Percentiles rank a stretch among this genome's conserved stretches.
Evolutionary conservation across 2,888 invertebrate genomes (phyloP).

Genomic region (Parnassius smintheus): DNA sequence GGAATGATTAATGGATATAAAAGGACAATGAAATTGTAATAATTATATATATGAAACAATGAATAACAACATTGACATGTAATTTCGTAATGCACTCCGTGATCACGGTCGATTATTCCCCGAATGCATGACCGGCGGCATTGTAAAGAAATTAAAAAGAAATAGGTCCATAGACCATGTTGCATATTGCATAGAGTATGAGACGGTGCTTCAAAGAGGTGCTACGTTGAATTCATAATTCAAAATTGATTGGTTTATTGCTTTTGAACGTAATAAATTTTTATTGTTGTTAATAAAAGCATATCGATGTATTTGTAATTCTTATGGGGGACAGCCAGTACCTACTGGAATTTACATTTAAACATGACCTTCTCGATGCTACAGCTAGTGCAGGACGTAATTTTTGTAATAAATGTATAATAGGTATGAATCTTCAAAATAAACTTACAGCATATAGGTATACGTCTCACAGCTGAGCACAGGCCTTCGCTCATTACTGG

Average conservation of each 20-base stretch:
- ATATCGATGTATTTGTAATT: conserved; percentile 27
- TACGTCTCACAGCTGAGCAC: no score
- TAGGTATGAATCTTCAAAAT: no score
- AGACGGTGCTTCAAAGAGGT: conserved; percentile 39
- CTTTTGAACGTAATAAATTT: conserved; percentile 39
- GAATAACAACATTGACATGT: conserved; percentile 19
- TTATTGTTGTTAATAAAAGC: conserved; percentile 33
- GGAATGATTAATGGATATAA: no score
- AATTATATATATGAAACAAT: conserved; percentile 14
- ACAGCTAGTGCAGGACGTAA: no score
- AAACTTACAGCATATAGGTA: no score
- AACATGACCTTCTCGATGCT: not conserved
- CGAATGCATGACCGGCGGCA: conserved; percentile 54
- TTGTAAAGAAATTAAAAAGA: conserved; percentile 70
- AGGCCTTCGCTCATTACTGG: no score
- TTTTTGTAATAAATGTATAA: no score
- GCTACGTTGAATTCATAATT: conserved; percentile 53
- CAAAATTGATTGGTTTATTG: conserved; percentile 52
- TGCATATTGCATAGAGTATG: conserved; percentile 46
- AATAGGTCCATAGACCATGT: conserved; percentile 61
- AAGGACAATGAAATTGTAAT: not conserved
- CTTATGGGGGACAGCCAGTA: not conserved
- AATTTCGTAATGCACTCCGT: conserved; percentile 29
- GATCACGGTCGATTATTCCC: conserved; percentile 46
- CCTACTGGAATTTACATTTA: not conserved